phyloP scores from a whole-genome alignment of 92 coral and sea anemone species.

The Parazoanthus darwini region DNA sequence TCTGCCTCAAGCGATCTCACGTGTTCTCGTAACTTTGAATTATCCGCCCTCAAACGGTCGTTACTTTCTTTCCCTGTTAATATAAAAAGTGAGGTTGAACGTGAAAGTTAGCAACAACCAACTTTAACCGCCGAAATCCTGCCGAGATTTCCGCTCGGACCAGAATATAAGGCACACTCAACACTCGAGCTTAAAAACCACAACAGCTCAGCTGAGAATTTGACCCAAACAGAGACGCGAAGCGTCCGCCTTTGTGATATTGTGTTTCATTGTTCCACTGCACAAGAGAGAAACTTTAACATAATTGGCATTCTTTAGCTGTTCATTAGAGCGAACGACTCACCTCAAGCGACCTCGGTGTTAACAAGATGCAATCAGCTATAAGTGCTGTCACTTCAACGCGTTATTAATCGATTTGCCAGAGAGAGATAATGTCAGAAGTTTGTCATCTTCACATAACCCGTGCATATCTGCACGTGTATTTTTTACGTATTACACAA shows the following conservation, averaged over 20 bases:
- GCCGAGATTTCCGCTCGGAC: not conserved
- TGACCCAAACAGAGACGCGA: not conserved
- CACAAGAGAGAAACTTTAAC: not conserved
- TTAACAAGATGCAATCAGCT: not conserved
- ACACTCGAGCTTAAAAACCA: not conserved
- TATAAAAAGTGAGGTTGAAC: conserved; percentile 20
- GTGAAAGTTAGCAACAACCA: not conserved
- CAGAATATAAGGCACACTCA: not conserved
- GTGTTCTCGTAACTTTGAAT: not conserved
- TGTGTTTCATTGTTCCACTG: conserved; percentile 19
- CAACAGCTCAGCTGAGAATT: conserved; percentile 2
- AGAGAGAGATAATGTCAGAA: not conserved
- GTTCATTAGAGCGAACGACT: not conserved
- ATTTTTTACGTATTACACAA: not conserved
- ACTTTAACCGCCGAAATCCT: not conserved
- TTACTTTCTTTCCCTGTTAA: conserved; percentile 10
- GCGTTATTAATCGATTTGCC: not conserved
- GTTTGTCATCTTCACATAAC: not conserved
- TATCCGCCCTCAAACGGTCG: conserved; percentile 3
- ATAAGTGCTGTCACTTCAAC: not conserved
- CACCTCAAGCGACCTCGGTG: not conserved
- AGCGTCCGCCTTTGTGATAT: conserved; percentile 4
- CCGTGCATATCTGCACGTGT: not conserved
- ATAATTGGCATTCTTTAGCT: conserved; percentile 15
- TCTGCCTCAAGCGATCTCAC: not conserved